Evolutionary conservation across 2,797 vertebrate genomes (phyloP).

Genomic region (Lagodon rhomboides): DNA sequence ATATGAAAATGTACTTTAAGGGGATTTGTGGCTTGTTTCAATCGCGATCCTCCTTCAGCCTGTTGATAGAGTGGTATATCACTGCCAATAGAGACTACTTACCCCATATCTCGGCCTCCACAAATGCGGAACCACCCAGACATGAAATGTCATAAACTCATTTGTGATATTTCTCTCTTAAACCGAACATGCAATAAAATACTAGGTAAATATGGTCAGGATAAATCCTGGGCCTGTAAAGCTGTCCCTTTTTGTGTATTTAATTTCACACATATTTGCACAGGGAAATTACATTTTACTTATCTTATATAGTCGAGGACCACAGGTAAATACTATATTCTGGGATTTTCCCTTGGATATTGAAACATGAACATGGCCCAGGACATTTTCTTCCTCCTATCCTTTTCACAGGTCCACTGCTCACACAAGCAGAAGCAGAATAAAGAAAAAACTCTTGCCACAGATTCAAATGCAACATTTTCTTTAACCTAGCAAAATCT

Average conservation of each 20-base stretch:
- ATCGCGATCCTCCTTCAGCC: slow-evolving; percentile 55
- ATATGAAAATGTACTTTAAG: slow-evolving; percentile 60
- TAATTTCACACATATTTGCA: slow-evolving; percentile 94
- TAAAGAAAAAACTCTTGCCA: background rate
- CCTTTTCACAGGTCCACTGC: slow-evolving; percentile 30
- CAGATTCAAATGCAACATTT: background rate
- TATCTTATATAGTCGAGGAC: slow-evolving; percentile 84
- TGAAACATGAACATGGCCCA: slow-evolving; percentile 70
- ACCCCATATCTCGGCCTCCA: slow-evolving; percentile 64
- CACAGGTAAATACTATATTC: slow-evolving; percentile 78
- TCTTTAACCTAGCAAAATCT: background rate
- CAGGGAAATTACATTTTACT: slow-evolving; percentile 92
- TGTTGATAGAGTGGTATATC: slow-evolving; percentile 58
- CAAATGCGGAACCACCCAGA: slow-evolving; percentile 75
- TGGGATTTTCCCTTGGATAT: slow-evolving; percentile 68
- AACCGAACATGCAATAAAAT: slow-evolving; percentile 80
- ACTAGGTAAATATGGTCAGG: slow-evolving; percentile 76
- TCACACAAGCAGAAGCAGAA: background rate
- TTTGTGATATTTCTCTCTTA: slow-evolving; percentile 71
- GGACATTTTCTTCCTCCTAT: slow-evolving; percentile 35
- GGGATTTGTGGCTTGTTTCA: slow-evolving; percentile 64
- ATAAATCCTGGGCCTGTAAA: slow-evolving; percentile 80
- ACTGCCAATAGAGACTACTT: slow-evolving; percentile 59
- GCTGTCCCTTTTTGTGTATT: slow-evolving; percentile 87
- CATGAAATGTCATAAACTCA: slow-evolving; percentile 80